Base-by-base conservation (phyloP, 2,888 invertebrate species). In the Macrophya annulata region DNA sequence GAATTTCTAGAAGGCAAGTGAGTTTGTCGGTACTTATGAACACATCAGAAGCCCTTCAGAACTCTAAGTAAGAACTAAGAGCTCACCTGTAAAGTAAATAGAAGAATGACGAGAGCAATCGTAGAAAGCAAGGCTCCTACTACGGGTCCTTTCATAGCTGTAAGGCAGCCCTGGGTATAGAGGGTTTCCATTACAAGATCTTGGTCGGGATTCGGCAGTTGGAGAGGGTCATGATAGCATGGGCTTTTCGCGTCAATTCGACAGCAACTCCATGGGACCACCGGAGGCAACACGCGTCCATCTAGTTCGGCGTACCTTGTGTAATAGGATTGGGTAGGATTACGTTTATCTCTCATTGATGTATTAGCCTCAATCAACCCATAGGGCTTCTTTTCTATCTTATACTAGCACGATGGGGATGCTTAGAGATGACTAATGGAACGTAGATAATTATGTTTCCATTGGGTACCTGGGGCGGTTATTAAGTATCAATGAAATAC, bases 171-270 rank as follows among this genome's bases (percentile, higher is more conserved):
- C 74, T 85, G 88, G 85, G 89, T 85, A 86, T 88, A 72, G 85
- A 87, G 87, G 85, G 86, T 88, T 72, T 89, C 88, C 87, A 87
- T 89, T 88, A 88, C 87, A 87, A 89, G 89, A 87, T 89, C 87
- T 87, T 87, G 87, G 84, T 89, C 88, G 85, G 86, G 88, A 89
- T 88, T 90, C 87, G 88, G 88, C 88, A 89, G 96, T 89, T 96
- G 96, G 85, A 96, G 88, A 0, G 95, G 95, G 90, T 96, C 96
- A 90, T 96, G 96, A 88, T 95, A 94, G 92, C 96, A 96, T 8
- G 96, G 95, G 79, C 95, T 94, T 71, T 95, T 94, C 87, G 95
- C 95, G 48, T 94, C 92, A 4, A 95, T 93, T 76, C 94, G 94
- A 91, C 96, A 96, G 91, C 96, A 96, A 45, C 96, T 96, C 93